Percentiles rank a stretch among this genome's conserved stretches.
These are phyloP conservation scores for Metellina segmentata DNA, from an alignment of 2,888 invertebrate genomes.

Conservation along the genomic window DNA sequence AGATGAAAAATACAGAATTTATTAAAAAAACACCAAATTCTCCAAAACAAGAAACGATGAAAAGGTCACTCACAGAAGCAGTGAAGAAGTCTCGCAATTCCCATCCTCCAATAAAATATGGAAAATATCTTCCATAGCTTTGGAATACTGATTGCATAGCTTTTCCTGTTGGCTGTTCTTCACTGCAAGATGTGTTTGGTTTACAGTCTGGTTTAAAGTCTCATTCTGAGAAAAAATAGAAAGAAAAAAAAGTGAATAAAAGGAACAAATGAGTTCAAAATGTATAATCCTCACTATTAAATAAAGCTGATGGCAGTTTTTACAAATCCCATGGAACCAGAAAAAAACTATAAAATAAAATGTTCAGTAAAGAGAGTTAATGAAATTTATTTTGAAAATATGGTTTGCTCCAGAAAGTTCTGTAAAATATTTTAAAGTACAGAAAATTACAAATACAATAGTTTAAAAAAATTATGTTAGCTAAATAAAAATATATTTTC, in stretches of 20 bases:
- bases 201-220: constrained; percentile 8
- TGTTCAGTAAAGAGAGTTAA: too few species aligned
- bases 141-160: constrained; percentile 43
- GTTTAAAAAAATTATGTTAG: too few species aligned
- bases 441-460: too few species aligned
- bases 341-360: too few species aligned
- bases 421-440: too few species aligned
- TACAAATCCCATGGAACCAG: background rate
- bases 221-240: constrained; percentile 45
- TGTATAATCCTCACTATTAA: background rate
- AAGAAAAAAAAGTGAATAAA: background rate
- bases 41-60: background rate
- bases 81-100: constrained; percentile 31
- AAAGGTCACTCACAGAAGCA: background rate
- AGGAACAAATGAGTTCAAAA: background rate
- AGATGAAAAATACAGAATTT: too few species aligned
- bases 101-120: constrained; percentile 50
- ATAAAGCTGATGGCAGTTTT: background rate
- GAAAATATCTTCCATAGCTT: constrained; percentile 50
- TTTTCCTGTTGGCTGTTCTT: constrained; percentile 18
- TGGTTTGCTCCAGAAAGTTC: too few species aligned
- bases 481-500: too few species aligned
- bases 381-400: too few species aligned
- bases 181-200: background rate
- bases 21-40: too few species aligned